Percentiles rank a stretch among this genome's conserved stretches.
Conservation (phyloP, 1,140 invertebrate genomes). For the Paraescarpia echinospica region DNA sequence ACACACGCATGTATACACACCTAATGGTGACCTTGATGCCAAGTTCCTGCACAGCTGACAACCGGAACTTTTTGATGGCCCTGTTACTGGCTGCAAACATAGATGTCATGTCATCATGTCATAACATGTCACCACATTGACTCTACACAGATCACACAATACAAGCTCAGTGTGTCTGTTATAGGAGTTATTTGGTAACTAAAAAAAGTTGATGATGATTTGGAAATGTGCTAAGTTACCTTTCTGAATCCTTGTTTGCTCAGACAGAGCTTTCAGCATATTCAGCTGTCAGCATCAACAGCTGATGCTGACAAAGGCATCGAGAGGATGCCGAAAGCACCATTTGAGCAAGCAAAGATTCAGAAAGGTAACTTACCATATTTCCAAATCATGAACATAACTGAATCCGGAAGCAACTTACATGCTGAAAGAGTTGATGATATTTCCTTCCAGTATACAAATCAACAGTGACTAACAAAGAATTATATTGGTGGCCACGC, state of each 20-base stretch:
- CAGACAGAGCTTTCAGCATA: too few species aligned
- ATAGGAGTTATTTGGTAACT: too few species aligned
- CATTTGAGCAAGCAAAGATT: too few species aligned
- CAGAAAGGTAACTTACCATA: too few species aligned
- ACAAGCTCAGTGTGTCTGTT: neutral
- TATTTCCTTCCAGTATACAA: neutral
- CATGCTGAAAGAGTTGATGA: neutral
- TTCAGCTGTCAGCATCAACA: too few species aligned
- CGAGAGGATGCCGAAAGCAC: too few species aligned
- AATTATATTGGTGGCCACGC: neutral
- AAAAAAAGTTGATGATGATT: too few species aligned
- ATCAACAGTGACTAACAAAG: neutral
- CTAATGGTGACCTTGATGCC: slow-evolving; percentile 52
- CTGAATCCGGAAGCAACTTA: too few species aligned
- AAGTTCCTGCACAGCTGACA: slow-evolving; percentile 47
- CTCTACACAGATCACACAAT: neutral
- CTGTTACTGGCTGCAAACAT: slow-evolving; percentile 42
- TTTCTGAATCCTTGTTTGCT: too few species aligned
- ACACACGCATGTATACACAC: slow-evolving; percentile 31
- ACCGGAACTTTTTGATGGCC: slow-evolving; percentile 42
- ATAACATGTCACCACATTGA: neutral
- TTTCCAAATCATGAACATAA: too few species aligned
- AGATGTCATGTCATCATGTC: neutral
- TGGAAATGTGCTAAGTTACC: too few species aligned
- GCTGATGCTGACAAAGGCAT: too few species aligned